Conservation (phyloP, 2,113 vertebrate genomes). For the Pterocles orientalis region DNA sequence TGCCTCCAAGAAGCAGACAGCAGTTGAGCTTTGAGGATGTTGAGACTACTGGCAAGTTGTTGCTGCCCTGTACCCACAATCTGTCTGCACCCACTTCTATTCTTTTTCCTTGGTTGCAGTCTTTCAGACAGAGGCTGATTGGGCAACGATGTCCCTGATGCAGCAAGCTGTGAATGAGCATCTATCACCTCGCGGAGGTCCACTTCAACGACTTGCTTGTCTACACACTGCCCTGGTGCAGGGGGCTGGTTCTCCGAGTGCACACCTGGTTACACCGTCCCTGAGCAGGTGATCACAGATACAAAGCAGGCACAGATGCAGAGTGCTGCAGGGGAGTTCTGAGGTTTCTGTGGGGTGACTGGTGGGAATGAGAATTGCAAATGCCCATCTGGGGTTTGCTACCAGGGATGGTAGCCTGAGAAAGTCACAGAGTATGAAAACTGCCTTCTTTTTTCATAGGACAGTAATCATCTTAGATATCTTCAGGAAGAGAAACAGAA, state of each 20-base stretch:
- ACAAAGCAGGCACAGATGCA: accelerated
- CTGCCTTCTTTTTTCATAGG: background rate
- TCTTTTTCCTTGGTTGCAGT: background rate
- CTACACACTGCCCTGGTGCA: accelerated
- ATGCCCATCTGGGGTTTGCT: background rate
- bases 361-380: background rate
- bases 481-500: background rate
- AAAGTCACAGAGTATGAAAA: background rate
- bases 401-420: background rate
- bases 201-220: accelerated
- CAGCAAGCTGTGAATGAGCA: background rate
- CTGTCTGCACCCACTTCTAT: background rate
- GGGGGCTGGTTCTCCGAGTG: background rate
- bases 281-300: background rate
- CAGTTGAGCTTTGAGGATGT: background rate
- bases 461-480: background rate
- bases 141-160: background rate
- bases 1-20: background rate
- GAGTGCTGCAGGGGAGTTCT: background rate
- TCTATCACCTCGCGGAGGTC: background rate
- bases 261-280: accelerated
- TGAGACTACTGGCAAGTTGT: background rate
- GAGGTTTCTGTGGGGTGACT: background rate
- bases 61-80: background rate
- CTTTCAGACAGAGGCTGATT: background rate